Percentiles rank a stretch among this genome's conserved stretches.
Evolutionary conservation across 2,797 vertebrate genomes (phyloP).

Genomic region (Pangasius mekongensis): DNA sequence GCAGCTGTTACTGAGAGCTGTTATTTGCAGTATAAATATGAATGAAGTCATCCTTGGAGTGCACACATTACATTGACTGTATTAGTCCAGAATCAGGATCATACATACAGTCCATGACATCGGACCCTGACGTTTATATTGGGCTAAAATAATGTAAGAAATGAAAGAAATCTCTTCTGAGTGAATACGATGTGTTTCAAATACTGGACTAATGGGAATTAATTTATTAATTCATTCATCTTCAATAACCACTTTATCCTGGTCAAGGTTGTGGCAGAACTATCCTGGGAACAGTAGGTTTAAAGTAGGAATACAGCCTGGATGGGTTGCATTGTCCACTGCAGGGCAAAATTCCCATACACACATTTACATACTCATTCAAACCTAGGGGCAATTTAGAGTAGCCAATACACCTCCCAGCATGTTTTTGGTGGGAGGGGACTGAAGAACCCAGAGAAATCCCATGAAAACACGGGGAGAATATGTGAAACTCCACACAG

Average conservation of each 20-base stretch:
- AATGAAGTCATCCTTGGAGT: conserved; percentile 40
- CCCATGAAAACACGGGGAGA: not conserved
- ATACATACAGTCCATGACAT: not conserved
- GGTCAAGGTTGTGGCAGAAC: not conserved
- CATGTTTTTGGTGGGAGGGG: not conserved
- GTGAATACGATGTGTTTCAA: not conserved
- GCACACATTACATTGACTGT: conserved; percentile 25
- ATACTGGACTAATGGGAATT: not conserved
- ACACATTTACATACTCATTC: not conserved
- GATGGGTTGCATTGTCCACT: not conserved
- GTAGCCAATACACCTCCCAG: not conserved
- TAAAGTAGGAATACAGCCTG: not conserved
- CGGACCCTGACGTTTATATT: not conserved
- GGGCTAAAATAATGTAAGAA: not conserved
- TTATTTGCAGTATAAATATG: conserved; percentile 54
- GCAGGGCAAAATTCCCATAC: not conserved
- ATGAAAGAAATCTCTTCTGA: not conserved
- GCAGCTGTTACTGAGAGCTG: conserved; percentile 33
- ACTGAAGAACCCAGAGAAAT: not conserved
- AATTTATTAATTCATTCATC: not conserved
- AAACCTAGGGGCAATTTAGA: not conserved
- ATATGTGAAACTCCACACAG: not conserved
- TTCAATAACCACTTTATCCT: not conserved
- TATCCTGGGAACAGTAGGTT: not conserved
- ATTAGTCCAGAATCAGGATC: conserved; percentile 1